A percentile compares a stretch with the other conserved stretches of the same genome.
Evolutionary conservation across 1,140 invertebrate species (phyloP).

Genomic region (Adoxophyes honmai): DNA sequence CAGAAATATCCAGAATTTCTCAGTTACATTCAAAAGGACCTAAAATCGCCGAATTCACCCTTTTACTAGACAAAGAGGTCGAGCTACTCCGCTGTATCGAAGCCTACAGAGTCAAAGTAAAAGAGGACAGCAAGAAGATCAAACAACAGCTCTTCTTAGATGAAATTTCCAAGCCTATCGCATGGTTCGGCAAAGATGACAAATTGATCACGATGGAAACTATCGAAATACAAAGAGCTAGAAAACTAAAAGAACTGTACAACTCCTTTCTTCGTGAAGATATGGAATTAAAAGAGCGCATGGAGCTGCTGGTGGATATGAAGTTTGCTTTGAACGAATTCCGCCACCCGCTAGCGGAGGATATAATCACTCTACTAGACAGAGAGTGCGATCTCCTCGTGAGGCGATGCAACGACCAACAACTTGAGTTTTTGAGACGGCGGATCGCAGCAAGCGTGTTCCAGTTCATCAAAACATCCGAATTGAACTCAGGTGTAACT

Average conservation of each 20-base stretch:
- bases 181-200: conserved; percentile 80
- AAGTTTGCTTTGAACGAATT: conserved; percentile 77
- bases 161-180: conserved; percentile 79
- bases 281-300: conserved; percentile 72
- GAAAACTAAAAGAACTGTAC: conserved; percentile 79
- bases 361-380: conserved; percentile 79
- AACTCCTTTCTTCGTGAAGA: conserved; percentile 73
- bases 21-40: conserved; percentile 77
- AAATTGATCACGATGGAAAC: conserved; percentile 81
- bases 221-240: conserved; percentile 81
- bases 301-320: conserved; percentile 78
- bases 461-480: conserved; percentile 75
- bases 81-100: conserved; percentile 80
- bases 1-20: conserved; percentile 78
- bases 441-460: conserved; percentile 77
- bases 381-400: conserved; percentile 79
- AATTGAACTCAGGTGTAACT: conserved; percentile 76
- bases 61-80: conserved; percentile 81
- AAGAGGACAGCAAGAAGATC: conserved; percentile 73
- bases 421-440: conserved; percentile 78
- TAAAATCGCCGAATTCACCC: conserved; percentile 79
- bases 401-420: conserved; percentile 65
- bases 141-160: conserved; percentile 79
- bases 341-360: conserved; percentile 74
- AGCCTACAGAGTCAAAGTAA: conserved; percentile 76